phyloP scores from a whole-genome alignment of 2,888 invertebrate genomes.

The Tortrix viridana region DNA sequence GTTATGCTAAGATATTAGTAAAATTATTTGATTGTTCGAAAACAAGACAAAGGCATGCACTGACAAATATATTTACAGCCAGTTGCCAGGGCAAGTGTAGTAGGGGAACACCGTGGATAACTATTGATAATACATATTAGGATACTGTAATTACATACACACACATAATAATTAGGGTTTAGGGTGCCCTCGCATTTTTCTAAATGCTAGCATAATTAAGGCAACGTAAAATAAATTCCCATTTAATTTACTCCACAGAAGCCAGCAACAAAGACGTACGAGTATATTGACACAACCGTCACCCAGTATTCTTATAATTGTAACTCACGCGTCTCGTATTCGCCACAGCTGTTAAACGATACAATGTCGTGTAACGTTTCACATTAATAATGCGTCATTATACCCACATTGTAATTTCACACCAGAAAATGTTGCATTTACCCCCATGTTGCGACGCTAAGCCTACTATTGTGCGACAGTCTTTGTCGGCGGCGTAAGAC shows the following conservation, averaged over 20 bases:
- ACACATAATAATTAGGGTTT: too few species aligned
- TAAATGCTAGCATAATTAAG: too few species aligned
- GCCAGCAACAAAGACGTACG: slow-evolving; percentile 11
- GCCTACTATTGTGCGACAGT: slow-evolving; percentile 67
- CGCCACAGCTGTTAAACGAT: slow-evolving; percentile 43
- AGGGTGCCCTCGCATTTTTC: too few species aligned
- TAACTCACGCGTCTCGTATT: slow-evolving; percentile 43
- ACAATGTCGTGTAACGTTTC: slow-evolving; percentile 50
- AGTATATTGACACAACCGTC: slow-evolving; percentile 23
- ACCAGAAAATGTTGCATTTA: slow-evolving; percentile 57
- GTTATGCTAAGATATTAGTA: too few species aligned
- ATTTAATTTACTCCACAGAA: slow-evolving; percentile 13
- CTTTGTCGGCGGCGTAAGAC: slow-evolving; percentile 65
- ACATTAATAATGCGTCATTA: slow-evolving; percentile 58
- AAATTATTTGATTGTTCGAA: too few species aligned
- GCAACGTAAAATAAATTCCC: background rate
- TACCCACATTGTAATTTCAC: slow-evolving; percentile 69
- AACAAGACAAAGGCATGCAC: too few species aligned
- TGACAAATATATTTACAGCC: too few species aligned
- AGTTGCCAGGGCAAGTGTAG: too few species aligned
- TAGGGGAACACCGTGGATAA: too few species aligned
- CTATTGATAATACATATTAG: too few species aligned
- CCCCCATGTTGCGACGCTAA: slow-evolving; percentile 58
- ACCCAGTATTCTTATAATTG: slow-evolving; percentile 29
- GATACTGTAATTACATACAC: too few species aligned